phyloP scores from a whole-genome alignment of 1,140 invertebrate genomes.

The Brachionus rubens region DNA sequence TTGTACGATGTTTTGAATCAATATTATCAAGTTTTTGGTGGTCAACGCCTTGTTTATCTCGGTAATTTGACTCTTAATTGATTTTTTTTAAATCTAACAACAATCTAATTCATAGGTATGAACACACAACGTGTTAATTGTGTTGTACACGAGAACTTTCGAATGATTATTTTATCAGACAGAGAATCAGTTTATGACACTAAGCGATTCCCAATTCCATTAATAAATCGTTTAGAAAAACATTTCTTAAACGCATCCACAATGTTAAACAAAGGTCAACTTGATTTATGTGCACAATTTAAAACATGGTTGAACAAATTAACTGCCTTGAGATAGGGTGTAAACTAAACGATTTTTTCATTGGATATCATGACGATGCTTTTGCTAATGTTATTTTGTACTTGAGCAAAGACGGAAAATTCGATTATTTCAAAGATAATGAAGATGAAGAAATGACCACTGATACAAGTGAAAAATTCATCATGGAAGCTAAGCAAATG shows the following conservation, averaged over 20 bases:
- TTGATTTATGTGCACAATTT: background rate
- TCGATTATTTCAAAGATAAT: background rate
- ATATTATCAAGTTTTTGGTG: conserved; percentile 56
- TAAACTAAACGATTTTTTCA: background rate
- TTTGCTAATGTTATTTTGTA: conserved; percentile 52
- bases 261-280: conserved; percentile 50
- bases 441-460: background rate
- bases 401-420: conserved; percentile 28
- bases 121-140: conserved; percentile 58
- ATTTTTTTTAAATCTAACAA: background rate
- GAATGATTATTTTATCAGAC: conserved; percentile 55
- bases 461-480: background rate
- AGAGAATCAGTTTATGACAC: conserved; percentile 54
- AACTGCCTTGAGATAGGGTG: background rate
- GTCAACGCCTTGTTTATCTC: conserved; percentile 55
- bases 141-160: conserved; percentile 54
- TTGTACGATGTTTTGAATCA: conserved; percentile 58
- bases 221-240: conserved; percentile 57
- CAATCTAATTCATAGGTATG: conserved; percentile 50
- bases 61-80: background rate
- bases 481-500: conserved; percentile 47
- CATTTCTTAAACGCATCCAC: conserved; percentile 53
- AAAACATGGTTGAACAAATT: background rate
- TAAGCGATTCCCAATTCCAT: conserved; percentile 54
- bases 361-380: conserved; percentile 51